Base-by-base conservation (phyloP, 2,113 vertebrate genomes). In the Castor canadensis region DNA sequence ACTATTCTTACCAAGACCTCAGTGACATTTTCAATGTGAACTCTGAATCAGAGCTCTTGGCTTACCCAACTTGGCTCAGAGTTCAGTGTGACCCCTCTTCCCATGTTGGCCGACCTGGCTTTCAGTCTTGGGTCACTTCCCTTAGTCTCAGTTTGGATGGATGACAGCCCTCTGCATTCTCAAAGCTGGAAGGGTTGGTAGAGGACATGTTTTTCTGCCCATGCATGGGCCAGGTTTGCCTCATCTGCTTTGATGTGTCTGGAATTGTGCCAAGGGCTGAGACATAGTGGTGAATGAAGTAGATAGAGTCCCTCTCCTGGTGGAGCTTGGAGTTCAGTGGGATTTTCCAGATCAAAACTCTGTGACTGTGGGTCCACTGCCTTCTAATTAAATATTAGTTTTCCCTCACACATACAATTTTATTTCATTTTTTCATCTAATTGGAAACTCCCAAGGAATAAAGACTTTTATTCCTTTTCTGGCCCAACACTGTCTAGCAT, bases 61-160 rank as follows among this genome's bases (percentile, higher is more conserved):
- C 86, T 69, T 58, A 5, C 3, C 43, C 15, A 9, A 0, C 66
- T 30, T 81, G 35, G 19, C 54, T 12, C 40, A 13, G 38, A 16
- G 52, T 71, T 38, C 32, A n/a, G 49, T 0, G 9, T 1, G 62
- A 35, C 6, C 12, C 58, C 32, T 24, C 24, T 45, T 8, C 28
- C 12, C 0, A 0, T 16, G 32, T 6, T 1, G 0, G 2, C 22
- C 15, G 4, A 22, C 71, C 1, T 16, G 71, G 26, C 49, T 52
- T 45, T 32, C 69, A 13, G 47, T n/a, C 47, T 20, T 35, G 2
- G 9, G 13, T 26, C 8, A 3, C n/a, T 60, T 86, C 49, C 66
- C 20, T 30, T 89, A 35, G 49, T 11, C 30, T 49, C 28, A 1
- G 6, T 43, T 26, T n/a, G n/a, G n/a, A n/a, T 69, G 16, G 40